Evolutionary conservation across 2,888 invertebrate species (phyloP).

Genomic region (Stenodera caucasica): DNA sequence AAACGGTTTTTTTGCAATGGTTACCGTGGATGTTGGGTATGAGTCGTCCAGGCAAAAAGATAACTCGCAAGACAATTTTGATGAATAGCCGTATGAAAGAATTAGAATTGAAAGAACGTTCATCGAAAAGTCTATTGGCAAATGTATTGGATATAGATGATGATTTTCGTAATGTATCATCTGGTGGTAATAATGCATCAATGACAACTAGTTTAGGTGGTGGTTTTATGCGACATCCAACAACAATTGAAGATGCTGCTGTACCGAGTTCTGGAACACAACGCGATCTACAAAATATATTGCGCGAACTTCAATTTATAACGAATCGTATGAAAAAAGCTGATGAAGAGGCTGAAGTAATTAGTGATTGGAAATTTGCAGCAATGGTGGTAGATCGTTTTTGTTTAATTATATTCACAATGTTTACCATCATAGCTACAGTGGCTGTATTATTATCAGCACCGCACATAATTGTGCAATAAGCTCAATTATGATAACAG

Average conservation of each 20-base stretch:
- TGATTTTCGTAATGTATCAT: constrained; percentile 80
- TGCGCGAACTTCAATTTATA: constrained; percentile 92
- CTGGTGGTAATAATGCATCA: constrained; percentile 57
- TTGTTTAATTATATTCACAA: constrained; percentile 93
- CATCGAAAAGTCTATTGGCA: constrained; percentile 90
- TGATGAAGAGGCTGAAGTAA: constrained; percentile 90
- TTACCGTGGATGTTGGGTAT: constrained; percentile 95
- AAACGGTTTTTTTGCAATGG: constrained; percentile 95
- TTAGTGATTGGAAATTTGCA: constrained; percentile 97
- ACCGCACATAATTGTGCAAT: constrained; percentile 94
- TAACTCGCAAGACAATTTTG: constrained; percentile 86
- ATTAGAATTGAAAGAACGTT: constrained; percentile 89
- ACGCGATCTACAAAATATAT: constrained; percentile 85
- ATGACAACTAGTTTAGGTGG: constrained; percentile 51
- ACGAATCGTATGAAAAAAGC: constrained; percentile 92
- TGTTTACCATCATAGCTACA: constrained; percentile 92
- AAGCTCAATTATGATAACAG: constrained; percentile 52
- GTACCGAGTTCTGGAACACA: constrained; percentile 64
- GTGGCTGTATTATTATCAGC: constrained; percentile 89
- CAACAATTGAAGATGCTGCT: constrained; percentile 72
- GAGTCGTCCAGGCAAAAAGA: constrained; percentile 94
- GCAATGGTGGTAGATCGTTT: constrained; percentile 98
- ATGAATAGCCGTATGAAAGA: constrained; percentile 92
- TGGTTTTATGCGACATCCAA: constrained; percentile 69
- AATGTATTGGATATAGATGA: constrained; percentile 96